These are phyloP conservation scores for Pterocles burchelli DNA, from an alignment of 2,113 vertebrate species.

Conservation along the genomic window DNA sequence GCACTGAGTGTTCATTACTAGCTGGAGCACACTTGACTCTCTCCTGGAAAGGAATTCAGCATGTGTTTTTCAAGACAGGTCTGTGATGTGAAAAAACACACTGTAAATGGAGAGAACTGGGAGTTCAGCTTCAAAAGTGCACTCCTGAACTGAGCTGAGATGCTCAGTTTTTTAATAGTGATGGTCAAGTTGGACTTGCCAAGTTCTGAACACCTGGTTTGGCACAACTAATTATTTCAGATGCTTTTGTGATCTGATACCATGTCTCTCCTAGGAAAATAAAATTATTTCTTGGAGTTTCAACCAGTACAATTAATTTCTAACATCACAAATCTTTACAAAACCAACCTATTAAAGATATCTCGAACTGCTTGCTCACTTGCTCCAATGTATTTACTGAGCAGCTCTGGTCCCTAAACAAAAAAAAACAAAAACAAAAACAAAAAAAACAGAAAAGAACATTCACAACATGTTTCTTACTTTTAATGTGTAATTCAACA, in stretches of 20 bases:
- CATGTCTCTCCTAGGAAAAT: neutral
- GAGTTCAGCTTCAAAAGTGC: neutral
- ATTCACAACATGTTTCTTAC: neutral
- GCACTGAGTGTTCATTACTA: neutral
- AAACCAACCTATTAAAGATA: conserved; percentile 87
- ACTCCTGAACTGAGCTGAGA: neutral
- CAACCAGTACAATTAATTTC: neutral
- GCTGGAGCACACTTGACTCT: neutral
- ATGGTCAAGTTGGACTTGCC: neutral
- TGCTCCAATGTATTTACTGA: conserved; percentile 98
- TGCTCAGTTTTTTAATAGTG: neutral
- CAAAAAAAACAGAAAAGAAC: neutral
- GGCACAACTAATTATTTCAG: neutral
- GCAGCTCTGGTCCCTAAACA: conserved; percentile 91
- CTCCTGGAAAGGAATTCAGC: neutral
- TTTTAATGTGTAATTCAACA: neutral
- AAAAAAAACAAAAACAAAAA: neutral
- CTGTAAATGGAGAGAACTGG: neutral
- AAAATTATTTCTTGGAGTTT: neutral
- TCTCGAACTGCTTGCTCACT: conserved; percentile 95
- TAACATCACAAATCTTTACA: neutral
- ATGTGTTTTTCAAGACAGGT: neutral
- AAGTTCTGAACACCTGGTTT: neutral
- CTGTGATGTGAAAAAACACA: neutral
- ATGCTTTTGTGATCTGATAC: neutral